Base-by-base conservation (phyloP, 2,113 vertebrate genomes). In the Chionomys nivalis region DNA sequence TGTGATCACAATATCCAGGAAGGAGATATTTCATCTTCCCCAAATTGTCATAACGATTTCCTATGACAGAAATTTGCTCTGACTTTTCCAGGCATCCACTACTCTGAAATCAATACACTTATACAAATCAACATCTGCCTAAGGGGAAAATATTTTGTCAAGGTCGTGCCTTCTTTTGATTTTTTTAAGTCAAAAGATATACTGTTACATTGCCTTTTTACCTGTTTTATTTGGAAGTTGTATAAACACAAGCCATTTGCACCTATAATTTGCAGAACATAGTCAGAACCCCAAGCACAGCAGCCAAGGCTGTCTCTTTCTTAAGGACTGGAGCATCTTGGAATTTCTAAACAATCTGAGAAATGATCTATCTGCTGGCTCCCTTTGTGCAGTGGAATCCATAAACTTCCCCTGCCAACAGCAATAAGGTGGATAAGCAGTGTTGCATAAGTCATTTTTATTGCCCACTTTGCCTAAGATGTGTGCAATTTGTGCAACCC, bases 191-290 rank as follows among this genome's bases (percentile, higher is more conserved):
- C 88, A 89, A 93, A 61, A 4, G 8, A 33, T 90, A 9, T 13
- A 72, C 21, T 76, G 4, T 72, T 94, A 33, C 19, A 61, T 78
- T 89, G 11, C 42, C 7, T 83, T 49, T 89, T 28, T 33, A 23
- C 91, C 58, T 83, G 49, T 61, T 95, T 93, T 52, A 86, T 91
- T 93, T 86, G 26, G 65, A 73, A 91, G 81, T 91, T 21, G 5
- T 9, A 81, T 89, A 92, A 90, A 65, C 39, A 42, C 1, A 68
- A 47, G 39, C 23, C 82, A 72, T 72, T 0, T 77, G 55, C 58
- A 0, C 2, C 5, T 93, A 16, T 65, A 28, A 17, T 12, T 85
- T 85, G 24, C 17, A 83, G 31, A 72, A 88, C 91, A 36, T 93
- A 81, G 52, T 89, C 58, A 96, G 49, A 72, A 78, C 19, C n/a